phyloP scores from a whole-genome alignment of 1,140 invertebrate genomes.

The Nasonia vitripennis region DNA sequence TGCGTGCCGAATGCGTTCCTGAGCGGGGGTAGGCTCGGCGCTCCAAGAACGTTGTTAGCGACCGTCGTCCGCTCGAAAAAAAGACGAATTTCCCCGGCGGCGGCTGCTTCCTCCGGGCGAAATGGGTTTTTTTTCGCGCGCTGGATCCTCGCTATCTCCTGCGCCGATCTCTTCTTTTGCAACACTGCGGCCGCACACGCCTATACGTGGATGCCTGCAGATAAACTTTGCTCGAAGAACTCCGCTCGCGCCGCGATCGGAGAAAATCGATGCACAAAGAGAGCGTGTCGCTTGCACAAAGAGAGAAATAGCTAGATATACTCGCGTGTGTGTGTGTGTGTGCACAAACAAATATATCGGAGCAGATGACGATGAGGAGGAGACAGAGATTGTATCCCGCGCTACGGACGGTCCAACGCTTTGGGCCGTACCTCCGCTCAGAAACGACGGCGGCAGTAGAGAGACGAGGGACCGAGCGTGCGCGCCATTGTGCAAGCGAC shows the following conservation, averaged over 20 bases:
- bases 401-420: conserved; percentile 70
- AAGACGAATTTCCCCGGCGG: conserved; percentile 52
- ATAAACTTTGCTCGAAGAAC: not conserved
- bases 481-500: conserved; percentile 72
- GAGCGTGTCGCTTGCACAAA: not conserved
- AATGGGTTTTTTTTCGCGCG: conserved; percentile 54
- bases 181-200: too few relatives aligned
- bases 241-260: not conserved
- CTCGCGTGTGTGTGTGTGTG: not conserved
- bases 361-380: not conserved
- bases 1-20: conserved; percentile 56
- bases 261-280: not conserved
- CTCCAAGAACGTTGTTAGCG: conserved; percentile 62
- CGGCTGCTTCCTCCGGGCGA: conserved; percentile 32
- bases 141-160: not conserved
- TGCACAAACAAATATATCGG: not conserved
- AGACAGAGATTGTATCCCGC: conserved; percentile 52
- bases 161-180: not conserved
- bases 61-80: conserved; percentile 62
- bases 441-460: conserved; percentile 69
- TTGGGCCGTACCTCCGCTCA: conserved; percentile 73
- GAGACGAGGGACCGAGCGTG: conserved; percentile 58
- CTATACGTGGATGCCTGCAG: not conserved
- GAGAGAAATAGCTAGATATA: not conserved
- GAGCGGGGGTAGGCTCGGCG: conserved; percentile 53